phyloP scores from a whole-genome alignment of 2,888 invertebrate species.

The Ceraclea dissimilis region DNA sequence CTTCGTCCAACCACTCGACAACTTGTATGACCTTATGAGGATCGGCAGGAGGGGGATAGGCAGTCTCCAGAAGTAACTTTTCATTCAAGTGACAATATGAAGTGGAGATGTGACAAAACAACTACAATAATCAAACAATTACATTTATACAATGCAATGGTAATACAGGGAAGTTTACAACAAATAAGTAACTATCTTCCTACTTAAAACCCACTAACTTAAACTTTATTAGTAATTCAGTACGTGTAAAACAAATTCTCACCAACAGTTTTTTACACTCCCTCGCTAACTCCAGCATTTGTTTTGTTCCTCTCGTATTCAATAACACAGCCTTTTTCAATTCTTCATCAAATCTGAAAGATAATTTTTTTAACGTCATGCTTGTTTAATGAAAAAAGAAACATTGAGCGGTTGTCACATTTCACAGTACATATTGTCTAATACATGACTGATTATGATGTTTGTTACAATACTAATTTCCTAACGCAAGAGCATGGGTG shows the following conservation, averaged over 20 bases:
- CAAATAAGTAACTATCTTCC: background rate
- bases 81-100: slow-evolving; percentile 87
- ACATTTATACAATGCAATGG: background rate
- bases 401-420: too few species aligned
- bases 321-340: slow-evolving; percentile 82
- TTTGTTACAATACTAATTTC: too few species aligned
- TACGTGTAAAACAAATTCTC: too few species aligned
- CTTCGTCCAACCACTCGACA: slow-evolving; percentile 72
- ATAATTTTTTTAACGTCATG: slow-evolving; percentile 28
- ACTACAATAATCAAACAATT: slow-evolving; percentile 36
- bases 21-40: slow-evolving; percentile 68
- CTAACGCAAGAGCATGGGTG: too few species aligned
- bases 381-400: background rate
- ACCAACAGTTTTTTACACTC: slow-evolving; percentile 68
- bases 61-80: slow-evolving; percentile 70
- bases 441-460: too few species aligned
- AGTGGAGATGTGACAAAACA: slow-evolving; percentile 78
- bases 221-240: too few species aligned
- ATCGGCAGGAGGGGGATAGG: slow-evolving; percentile 77
- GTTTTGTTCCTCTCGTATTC: slow-evolving; percentile 87
- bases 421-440: too few species aligned
- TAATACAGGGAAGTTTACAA: background rate
- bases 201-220: too few species aligned
- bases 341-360: slow-evolving; percentile 79
- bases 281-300: slow-evolving; percentile 76